A percentile compares a stretch with the other conserved stretches of the same genome.
These are phyloP conservation scores for Ornithoptera priamus DNA, from an alignment of 2,888 invertebrate species.

Conservation along the genomic window DNA sequence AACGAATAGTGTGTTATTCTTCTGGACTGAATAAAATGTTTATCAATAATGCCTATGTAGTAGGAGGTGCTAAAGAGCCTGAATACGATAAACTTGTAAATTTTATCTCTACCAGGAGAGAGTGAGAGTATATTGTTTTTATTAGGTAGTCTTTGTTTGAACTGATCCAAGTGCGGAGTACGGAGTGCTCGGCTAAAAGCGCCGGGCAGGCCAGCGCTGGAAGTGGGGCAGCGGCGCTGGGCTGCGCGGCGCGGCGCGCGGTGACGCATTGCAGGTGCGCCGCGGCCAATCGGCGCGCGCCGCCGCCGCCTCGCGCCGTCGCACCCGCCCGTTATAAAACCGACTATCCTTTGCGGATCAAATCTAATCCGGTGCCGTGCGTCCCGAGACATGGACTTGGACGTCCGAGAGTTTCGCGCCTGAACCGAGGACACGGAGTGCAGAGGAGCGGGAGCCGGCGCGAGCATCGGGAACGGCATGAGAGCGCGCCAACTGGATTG, in stretches of 20 bases:
- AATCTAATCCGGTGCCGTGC: constrained; percentile 81
- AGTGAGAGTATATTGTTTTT: too few relatives aligned
- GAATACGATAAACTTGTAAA: too few relatives aligned
- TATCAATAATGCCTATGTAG: too few relatives aligned
- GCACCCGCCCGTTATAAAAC: constrained; percentile 86
- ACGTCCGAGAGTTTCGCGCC: constrained; percentile 59
- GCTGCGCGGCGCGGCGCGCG: constrained; percentile 82
- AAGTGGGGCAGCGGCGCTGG: constrained; percentile 58
- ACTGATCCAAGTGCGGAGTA: constrained; percentile 17
- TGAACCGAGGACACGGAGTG: constrained; percentile 52
- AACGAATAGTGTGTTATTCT: too few relatives aligned
- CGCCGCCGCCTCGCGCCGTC: constrained; percentile 86
- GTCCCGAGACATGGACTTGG: constrained; percentile 78
- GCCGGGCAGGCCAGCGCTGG: constrained; percentile 29
- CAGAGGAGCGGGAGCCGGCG: constrained; percentile 39
- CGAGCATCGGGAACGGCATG: constrained; percentile 62
- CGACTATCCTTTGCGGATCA: constrained; percentile 81
- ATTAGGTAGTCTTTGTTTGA: constrained; percentile 18
- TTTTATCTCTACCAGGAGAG: too few relatives aligned
- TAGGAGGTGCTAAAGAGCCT: too few relatives aligned
- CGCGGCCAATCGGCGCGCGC: constrained; percentile 87
- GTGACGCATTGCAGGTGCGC: constrained; percentile 94
- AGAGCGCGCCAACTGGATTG: constrained; percentile 66
- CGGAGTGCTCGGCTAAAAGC: constrained; percentile 41
- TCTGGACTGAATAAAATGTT: too few relatives aligned